phyloP scores from a whole-genome alignment of 2,888 invertebrate species.

The Beris morrisii region DNA sequence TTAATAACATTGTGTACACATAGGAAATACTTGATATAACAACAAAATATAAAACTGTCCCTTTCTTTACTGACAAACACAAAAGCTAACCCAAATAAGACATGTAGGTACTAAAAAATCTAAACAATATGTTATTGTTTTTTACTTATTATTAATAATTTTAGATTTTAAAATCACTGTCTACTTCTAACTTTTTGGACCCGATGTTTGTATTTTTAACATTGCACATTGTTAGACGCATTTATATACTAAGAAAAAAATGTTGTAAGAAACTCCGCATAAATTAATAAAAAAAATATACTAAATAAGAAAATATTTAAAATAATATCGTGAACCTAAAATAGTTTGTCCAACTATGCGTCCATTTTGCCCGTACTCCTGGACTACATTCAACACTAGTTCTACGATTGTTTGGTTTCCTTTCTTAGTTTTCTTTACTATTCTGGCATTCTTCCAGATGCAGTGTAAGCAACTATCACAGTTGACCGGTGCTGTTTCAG shows the following conservation, averaged over 20 bases:
- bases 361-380: neutral
- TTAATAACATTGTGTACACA: too few species aligned
- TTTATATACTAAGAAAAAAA: neutral
- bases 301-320: neutral
- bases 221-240: too few species aligned
- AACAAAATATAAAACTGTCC: too few species aligned
- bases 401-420: conserved; percentile 18
- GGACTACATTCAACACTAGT: conserved; percentile 4
- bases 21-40: too few species aligned
- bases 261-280: neutral
- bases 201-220: too few species aligned
- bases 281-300: neutral
- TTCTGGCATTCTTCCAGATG: conserved; percentile 18
- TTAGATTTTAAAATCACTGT: too few species aligned
- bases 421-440: conserved; percentile 5
- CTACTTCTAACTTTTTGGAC: too few species aligned
- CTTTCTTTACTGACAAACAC: too few species aligned
- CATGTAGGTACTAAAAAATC: too few species aligned
- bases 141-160: too few species aligned
- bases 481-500: conserved; percentile 5
- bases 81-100: too few species aligned
- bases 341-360: neutral
- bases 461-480: conserved; percentile 20
- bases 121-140: too few species aligned
- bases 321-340: conserved; percentile 10